Base-by-base conservation (phyloP, 2,797 vertebrate genomes). In the Smutsia temminckii region DNA sequence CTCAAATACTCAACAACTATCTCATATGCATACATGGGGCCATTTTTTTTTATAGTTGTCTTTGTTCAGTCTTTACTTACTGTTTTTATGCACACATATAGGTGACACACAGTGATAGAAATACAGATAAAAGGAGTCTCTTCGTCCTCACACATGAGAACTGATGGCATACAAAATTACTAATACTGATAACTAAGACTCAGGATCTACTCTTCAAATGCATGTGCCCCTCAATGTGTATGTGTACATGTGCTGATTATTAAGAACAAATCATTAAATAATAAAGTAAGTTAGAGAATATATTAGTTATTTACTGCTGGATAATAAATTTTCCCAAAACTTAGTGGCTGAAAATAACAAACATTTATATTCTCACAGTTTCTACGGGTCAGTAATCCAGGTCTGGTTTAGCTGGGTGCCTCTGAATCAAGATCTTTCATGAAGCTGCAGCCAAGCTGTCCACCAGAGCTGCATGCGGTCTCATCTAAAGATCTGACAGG, bases 401-500 rank as follows among this genome's bases (percentile, higher is more conserved):
- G 6, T 63, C 2, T 18, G 2, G 2, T 7, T 66, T 55, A 81
- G 12, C 17, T 37, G 59, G 8, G 10, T 71, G 9, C 25, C 23
- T 87, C 25, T 69, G 37, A 27, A 71, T 81, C 23, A 20, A 17
- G 7, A 11, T 32, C n/a, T 71, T 29, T 83, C 10, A 37, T 9
- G 29, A 83, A 20, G 23, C 10, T 17, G 11, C 46, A 29, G 1
- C 64, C 42, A 71, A 13, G 0, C 37, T 81, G 20, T 32, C 34
- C 53, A 25, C 25, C 5, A 14, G n/a, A 6, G 6, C 16, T 64
- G 5, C 2, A 5, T 17, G 6, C 0, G 12, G 1, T 66, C 17
- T 17, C n/a, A 34, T n/a, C 16, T 83, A 49, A 81, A 77, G 10
- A 72, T 46, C 3, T 55, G 8, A 21, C 14, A 0, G 0, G 25